These are phyloP conservation scores for Tetranychus urticae DNA, from an alignment of 1,140 invertebrate genomes.

Conservation along the genomic window DNA sequence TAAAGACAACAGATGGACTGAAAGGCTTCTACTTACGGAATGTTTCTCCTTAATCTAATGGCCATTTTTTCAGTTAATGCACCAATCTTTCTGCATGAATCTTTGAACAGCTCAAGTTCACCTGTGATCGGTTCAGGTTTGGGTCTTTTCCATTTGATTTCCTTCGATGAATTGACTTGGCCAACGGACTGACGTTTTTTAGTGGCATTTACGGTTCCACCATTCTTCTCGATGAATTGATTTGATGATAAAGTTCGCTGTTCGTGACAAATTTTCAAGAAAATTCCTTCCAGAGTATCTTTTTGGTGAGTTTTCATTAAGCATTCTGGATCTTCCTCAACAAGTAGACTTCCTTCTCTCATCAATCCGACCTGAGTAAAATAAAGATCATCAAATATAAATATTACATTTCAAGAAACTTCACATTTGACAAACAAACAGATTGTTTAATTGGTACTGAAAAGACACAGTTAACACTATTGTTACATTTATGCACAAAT, in stretches of 20 bases:
- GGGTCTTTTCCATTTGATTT: neutral
- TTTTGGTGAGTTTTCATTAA: constrained; percentile 15
- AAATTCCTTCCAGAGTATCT: constrained; percentile 43
- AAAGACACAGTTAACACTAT: too few species aligned
- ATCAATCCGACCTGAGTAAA: constrained; percentile 18
- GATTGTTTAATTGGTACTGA: too few species aligned
- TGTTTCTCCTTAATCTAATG: constrained; percentile 11
- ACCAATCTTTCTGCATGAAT: neutral
- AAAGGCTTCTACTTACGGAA: neutral
- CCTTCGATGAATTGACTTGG: neutral
- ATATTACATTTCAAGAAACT: too few species aligned
- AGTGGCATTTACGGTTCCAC: neutral
- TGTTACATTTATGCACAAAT: too few species aligned
- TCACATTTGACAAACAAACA: neutral
- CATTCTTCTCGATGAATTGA: neutral
- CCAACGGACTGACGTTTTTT: neutral
- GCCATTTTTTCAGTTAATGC: constrained; percentile 8
- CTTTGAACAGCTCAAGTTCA: neutral
- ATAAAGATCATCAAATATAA: neutral
- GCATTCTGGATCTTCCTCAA: constrained; percentile 18
- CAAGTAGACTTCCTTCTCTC: constrained; percentile 20
- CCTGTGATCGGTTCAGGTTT: neutral
- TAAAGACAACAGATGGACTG: neutral
- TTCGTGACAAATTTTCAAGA: constrained; percentile 34
- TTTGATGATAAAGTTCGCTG: neutral